phyloP scores from a whole-genome alignment of 2,113 vertebrate genomes.

The Lampris megalopsis region DNA sequence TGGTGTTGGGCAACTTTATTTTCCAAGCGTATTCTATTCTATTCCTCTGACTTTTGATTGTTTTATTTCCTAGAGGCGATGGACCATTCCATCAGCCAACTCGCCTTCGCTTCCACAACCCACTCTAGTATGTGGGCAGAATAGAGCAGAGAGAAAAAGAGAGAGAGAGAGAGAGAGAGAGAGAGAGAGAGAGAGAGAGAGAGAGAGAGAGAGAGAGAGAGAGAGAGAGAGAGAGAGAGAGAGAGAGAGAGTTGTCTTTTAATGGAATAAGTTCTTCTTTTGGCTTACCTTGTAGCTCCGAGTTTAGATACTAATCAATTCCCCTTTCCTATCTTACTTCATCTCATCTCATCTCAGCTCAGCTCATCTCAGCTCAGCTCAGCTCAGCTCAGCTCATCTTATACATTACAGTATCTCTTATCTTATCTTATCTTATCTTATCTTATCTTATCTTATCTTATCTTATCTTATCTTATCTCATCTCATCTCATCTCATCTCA shows the following conservation, averaged over 20 bases:
- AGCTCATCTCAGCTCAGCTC: too few species aligned
- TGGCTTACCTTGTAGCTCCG: too few species aligned
- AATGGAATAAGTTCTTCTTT: too few species aligned
- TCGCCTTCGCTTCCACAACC: constrained; percentile 49
- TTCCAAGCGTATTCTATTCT: not conserved
- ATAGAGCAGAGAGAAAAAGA: constrained; percentile 12
- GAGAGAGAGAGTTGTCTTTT: not conserved
- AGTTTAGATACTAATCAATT: too few species aligned
- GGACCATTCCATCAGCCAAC: constrained; percentile 40
- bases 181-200: constrained; percentile 8
- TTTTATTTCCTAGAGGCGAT: constrained; percentile 42
- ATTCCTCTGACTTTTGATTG: constrained; percentile 4
- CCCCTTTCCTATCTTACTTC: too few species aligned
- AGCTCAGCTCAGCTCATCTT: too few species aligned
- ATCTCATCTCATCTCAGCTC: too few species aligned
- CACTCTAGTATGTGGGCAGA: constrained; percentile 72
- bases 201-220: not conserved
- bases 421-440: too few species aligned
- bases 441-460: too few species aligned
- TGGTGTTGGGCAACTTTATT: not conserved
- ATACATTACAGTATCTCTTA: too few species aligned
- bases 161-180: constrained; percentile 44
- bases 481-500: too few species aligned
- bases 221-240: constrained; percentile 6
- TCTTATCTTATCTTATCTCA: too few species aligned